These are phyloP conservation scores for Magallana ariakensis DNA, from an alignment of 1,140 invertebrate species.

Conservation along the genomic window DNA sequence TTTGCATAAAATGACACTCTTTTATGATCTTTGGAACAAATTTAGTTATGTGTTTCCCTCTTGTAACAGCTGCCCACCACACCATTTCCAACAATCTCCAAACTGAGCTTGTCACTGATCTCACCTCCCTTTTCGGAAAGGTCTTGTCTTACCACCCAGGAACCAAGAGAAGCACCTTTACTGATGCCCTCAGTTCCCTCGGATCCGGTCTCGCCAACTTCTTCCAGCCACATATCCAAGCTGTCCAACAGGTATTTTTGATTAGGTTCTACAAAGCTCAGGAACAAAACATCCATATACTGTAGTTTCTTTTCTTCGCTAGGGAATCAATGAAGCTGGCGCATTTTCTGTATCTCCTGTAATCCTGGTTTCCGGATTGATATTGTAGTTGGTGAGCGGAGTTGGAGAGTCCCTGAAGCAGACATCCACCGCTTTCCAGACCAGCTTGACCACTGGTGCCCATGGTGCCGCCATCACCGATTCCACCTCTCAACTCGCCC, in stretches of 20 bases:
- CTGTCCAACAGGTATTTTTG: not conserved
- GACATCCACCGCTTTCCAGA: not conserved
- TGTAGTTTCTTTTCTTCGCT: too few species aligned
- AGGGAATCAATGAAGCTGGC: too few species aligned
- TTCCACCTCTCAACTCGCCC: constrained; percentile 14
- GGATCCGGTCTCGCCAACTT: constrained; percentile 35
- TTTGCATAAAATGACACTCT: too few species aligned
- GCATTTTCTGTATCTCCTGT: too few species aligned
- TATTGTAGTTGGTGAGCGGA: constrained; percentile 9
- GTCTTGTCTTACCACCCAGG: not conserved
- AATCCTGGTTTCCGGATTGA: too few species aligned
- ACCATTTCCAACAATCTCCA: not conserved
- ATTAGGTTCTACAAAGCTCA: not conserved
- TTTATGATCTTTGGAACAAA: too few species aligned
- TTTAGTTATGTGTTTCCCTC: too few species aligned
- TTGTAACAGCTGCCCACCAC: constrained; percentile 12
- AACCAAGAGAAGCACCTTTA: constrained; percentile 1
- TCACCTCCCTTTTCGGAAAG: constrained; percentile 23
- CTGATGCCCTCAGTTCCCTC: not conserved
- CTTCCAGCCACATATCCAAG: constrained; percentile 51
- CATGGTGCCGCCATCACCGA: not conserved
- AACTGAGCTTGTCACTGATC: not conserved
- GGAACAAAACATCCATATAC: too few species aligned
- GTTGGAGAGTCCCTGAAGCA: constrained; percentile 19
- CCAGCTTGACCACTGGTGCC: not conserved